A percentile compares a stretch with the other conserved stretches of the same genome.
phyloP scores from a whole-genome alignment of 2,113 vertebrate genomes.

The Phycodurus eques region DNA sequence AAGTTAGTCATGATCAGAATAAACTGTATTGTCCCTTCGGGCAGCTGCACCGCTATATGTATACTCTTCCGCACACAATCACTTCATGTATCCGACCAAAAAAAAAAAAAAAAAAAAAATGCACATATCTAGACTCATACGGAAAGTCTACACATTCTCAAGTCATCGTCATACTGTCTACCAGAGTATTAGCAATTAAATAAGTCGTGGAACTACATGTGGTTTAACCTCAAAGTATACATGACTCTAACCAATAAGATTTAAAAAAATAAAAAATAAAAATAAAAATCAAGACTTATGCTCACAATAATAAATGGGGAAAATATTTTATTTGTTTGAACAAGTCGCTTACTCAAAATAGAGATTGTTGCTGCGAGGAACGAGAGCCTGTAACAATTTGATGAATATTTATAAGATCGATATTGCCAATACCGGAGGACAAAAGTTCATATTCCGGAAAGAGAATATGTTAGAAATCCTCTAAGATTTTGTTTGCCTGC shows the following conservation, averaged over 20 bases:
- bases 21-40: background rate
- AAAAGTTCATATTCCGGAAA: background rate
- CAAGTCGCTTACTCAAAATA: background rate
- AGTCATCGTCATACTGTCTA: background rate
- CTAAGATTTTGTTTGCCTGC: background rate
- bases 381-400: background rate
- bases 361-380: background rate
- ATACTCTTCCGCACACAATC: background rate
- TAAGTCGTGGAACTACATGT: too few species aligned
- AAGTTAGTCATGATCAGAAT: background rate
- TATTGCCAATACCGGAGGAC: background rate
- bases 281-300: background rate
- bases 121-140: background rate
- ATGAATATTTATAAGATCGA: background rate
- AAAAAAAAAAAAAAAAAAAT: background rate
- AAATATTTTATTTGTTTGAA: background rate
- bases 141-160: background rate
- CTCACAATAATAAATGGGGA: background rate
- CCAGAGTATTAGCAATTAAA: background rate
- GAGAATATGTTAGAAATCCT: background rate
- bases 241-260: background rate
- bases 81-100: background rate
- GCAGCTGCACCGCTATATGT: background rate
- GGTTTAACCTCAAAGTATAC: too few species aligned
- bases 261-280: background rate